Evolutionary conservation across 2,888 invertebrate species (phyloP).

Genomic region (Volucella inanis): DNA sequence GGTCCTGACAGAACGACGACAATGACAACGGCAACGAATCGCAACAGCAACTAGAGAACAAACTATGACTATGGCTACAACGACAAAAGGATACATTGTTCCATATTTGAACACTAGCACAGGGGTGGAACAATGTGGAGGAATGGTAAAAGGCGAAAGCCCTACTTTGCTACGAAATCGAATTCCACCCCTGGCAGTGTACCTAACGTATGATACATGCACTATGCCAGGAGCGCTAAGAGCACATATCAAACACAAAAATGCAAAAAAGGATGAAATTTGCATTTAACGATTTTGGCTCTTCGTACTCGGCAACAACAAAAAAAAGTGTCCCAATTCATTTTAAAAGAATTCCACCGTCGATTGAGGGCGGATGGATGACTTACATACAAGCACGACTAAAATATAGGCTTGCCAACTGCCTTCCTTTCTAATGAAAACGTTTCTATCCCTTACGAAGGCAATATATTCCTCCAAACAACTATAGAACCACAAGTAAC

Average conservation of each 20-base stretch:
- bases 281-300: constrained; percentile 64
- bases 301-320: background rate
- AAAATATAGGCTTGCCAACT: too few species aligned
- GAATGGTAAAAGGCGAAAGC: constrained; percentile 1
- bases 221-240: constrained; percentile 7
- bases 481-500: too few species aligned
- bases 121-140: background rate
- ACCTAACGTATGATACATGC: background rate
- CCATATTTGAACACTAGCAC: constrained; percentile 36
- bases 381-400: too few species aligned
- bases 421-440: too few species aligned
- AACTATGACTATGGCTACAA: constrained; percentile 27
- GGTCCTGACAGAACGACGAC: constrained; percentile 4
- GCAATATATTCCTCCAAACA: too few species aligned
- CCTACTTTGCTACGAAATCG: constrained; percentile 63
- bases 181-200: constrained; percentile 42
- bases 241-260: background rate
- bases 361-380: background rate
- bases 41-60: background rate
- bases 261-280: constrained; percentile 25
- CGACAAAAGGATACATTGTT: constrained; percentile 56
- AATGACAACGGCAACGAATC: background rate
- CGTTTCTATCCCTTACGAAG: too few species aligned
- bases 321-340: constrained; percentile 65
- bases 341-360: constrained; percentile 41